Conservation (phyloP, 2,888 invertebrate genomes). For the Matsumyia berberina region DNA sequence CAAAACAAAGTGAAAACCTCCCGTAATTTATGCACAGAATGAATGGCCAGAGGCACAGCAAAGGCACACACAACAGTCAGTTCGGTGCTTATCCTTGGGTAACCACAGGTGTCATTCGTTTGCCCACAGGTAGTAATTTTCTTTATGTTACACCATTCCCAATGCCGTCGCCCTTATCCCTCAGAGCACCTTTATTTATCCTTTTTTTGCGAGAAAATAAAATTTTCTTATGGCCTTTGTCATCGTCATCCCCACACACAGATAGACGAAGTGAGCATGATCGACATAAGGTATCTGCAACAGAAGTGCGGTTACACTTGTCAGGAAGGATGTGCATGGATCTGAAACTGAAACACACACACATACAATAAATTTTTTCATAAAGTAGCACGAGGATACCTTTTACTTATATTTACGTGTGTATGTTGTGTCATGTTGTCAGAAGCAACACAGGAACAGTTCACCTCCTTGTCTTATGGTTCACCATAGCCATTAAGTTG, state of each 20-base stretch:
- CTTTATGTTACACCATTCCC: conserved; percentile 48
- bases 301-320: conserved; percentile 12
- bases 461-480: conserved; percentile 33
- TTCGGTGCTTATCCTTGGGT: conserved; percentile 59
- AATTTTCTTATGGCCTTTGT: conserved; percentile 48
- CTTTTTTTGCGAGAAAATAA: background rate
- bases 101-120: conserved; percentile 73
- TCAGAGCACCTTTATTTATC: conserved; percentile 63
- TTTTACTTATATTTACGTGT: no score
- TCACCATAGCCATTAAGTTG: conserved; percentile 53
- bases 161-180: conserved; percentile 9
- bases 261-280: conserved; percentile 13
- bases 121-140: conserved; percentile 70
- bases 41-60: conserved; percentile 10
- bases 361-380: conserved; percentile 22
- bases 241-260: conserved; percentile 26
- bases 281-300: background rate
- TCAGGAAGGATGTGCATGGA: conserved; percentile 53
- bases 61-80: conserved; percentile 3
- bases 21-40: conserved; percentile 34
- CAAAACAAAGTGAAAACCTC: conserved; percentile 30
- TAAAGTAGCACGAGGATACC: conserved; percentile 70
- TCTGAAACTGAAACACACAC: background rate
- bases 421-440: conserved; percentile 1
- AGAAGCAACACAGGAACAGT: conserved; percentile 13